phyloP scores from a whole-genome alignment of 2,888 invertebrate species.

The Habroteleia sp. region DNA sequence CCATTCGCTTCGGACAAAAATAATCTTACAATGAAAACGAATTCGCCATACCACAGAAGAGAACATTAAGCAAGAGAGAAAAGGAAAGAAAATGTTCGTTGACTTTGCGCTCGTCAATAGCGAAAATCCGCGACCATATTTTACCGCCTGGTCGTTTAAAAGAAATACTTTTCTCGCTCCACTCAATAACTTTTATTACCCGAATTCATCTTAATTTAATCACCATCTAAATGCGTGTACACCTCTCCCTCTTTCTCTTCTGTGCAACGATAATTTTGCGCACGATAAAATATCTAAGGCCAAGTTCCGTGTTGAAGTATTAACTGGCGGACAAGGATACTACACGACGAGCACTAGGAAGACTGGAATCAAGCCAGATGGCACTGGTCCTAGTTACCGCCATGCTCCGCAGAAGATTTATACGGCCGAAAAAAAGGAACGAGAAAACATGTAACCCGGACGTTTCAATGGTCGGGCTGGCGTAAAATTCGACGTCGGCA shows the following conservation, averaged over 20 bases:
- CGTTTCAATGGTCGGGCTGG: conserved; percentile 24
- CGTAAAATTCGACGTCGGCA: conserved; percentile 39
- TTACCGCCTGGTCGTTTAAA: conserved; percentile 13
- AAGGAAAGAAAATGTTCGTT: conserved; percentile 1
- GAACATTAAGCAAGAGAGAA: not conserved
- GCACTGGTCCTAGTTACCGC: conserved; percentile 60
- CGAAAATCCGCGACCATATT: conserved; percentile 7
- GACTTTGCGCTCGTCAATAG: conserved; percentile 3
- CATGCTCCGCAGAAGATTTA: conserved; percentile 47
- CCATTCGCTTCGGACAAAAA: conserved; percentile 5
- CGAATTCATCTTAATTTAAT: conserved; percentile 42
- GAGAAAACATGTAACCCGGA: conserved; percentile 27
- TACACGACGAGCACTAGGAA: conserved; percentile 14
- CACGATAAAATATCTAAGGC: conserved; percentile 41
- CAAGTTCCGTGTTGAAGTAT: conserved; percentile 38
- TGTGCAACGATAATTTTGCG: conserved; percentile 40
- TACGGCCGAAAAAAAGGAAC: conserved; percentile 25
- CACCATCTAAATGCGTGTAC: conserved; percentile 18
- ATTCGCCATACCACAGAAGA: too few relatives aligned
- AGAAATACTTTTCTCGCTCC: conserved; percentile 16
- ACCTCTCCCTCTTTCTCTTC: conserved; percentile 1
- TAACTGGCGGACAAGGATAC: conserved; percentile 45
- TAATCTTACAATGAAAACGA: not conserved
- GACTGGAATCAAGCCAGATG: conserved; percentile 63
- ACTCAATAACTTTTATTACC: conserved; percentile 43